These are phyloP conservation scores for Epirrhoe tristata DNA, from an alignment of 2,888 invertebrate species.

Conservation along the genomic window DNA sequence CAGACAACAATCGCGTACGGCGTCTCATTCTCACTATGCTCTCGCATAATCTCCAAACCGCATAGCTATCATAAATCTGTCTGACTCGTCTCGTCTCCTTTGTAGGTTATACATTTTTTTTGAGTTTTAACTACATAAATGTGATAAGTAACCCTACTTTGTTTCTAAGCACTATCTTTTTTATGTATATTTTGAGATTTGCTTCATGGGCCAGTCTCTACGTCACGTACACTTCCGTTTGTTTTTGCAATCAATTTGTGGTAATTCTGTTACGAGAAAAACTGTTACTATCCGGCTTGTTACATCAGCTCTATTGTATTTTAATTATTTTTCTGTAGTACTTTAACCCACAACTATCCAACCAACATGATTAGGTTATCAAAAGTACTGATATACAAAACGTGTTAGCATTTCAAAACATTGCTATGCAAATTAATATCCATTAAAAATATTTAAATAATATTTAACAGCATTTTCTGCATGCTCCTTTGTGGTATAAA, in stretches of 20 bases:
- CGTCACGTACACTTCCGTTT: slow-evolving; percentile 28
- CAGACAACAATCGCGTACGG: too few species aligned
- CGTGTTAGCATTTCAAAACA: not conserved
- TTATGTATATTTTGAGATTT: too few species aligned
- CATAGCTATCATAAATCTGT: too few species aligned
- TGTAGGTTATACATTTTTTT: too few species aligned
- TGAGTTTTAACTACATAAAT: too few species aligned
- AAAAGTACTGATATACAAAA: not conserved
- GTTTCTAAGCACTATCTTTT: too few species aligned
- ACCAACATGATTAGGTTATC: not conserved
- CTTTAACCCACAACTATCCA: not conserved
- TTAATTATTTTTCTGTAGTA: slow-evolving; percentile 9
- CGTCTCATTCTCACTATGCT: too few species aligned
- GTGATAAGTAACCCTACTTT: too few species aligned
- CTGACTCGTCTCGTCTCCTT: too few species aligned
- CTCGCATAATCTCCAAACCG: too few species aligned
- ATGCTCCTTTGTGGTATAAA: slow-evolving; percentile 42
- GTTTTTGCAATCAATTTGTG: slow-evolving; percentile 37
- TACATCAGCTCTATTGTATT: slow-evolving; percentile 28
- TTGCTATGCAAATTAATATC: not conserved
- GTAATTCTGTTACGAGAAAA: slow-evolving; percentile 39
- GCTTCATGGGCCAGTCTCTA: slow-evolving; percentile 7
- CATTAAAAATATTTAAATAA: slow-evolving; percentile 1
- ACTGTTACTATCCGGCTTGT: slow-evolving; percentile 34
- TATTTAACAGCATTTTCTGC: slow-evolving; percentile 42